Percentiles rank a stretch among this genome's conserved stretches.
Conservation (phyloP, 2,888 invertebrate species). For the Altica lythri region DNA sequence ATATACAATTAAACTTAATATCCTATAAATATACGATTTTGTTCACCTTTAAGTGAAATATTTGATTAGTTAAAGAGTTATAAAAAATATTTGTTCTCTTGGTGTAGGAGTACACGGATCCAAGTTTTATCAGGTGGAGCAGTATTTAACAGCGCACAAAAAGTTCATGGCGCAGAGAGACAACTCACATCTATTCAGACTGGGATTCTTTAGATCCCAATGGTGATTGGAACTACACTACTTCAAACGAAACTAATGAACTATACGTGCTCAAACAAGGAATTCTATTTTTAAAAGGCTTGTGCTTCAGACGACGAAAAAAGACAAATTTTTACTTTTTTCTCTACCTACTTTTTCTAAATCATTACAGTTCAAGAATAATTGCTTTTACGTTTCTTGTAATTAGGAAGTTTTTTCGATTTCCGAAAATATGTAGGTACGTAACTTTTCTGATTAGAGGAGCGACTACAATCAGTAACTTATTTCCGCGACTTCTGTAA, state of each 20-base stretch:
- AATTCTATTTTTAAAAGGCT: slow-evolving; percentile 34
- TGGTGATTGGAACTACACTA: slow-evolving; percentile 45
- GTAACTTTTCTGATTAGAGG: slow-evolving; percentile 22
- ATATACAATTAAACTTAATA: no score
- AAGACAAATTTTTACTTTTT: slow-evolving; percentile 21
- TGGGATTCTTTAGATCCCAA: slow-evolving; percentile 32
- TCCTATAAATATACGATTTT: no score
- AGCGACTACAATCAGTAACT: no score
- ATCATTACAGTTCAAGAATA: slow-evolving; percentile 28
- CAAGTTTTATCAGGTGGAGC: slow-evolving; percentile 14
- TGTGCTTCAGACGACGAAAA: slow-evolving; percentile 21
- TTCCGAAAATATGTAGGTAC: slow-evolving; percentile 18
- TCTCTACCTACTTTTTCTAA: slow-evolving; percentile 16
- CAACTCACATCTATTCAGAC: slow-evolving; percentile 34
- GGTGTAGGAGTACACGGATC: background rate
- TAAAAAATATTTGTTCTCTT: no score
- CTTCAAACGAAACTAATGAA: slow-evolving; percentile 49
- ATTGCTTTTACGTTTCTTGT: slow-evolving; percentile 25
- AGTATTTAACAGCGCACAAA: slow-evolving; percentile 12
- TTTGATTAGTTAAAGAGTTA: no score
- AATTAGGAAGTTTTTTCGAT: slow-evolving; percentile 24
- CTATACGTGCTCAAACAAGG: slow-evolving; percentile 45
- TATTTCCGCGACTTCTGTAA: no score
- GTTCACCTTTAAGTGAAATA: no score
- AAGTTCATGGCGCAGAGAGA: slow-evolving; percentile 16